Base-by-base conservation (phyloP, 1,140 invertebrate species). In the Magallana ariakensis region DNA sequence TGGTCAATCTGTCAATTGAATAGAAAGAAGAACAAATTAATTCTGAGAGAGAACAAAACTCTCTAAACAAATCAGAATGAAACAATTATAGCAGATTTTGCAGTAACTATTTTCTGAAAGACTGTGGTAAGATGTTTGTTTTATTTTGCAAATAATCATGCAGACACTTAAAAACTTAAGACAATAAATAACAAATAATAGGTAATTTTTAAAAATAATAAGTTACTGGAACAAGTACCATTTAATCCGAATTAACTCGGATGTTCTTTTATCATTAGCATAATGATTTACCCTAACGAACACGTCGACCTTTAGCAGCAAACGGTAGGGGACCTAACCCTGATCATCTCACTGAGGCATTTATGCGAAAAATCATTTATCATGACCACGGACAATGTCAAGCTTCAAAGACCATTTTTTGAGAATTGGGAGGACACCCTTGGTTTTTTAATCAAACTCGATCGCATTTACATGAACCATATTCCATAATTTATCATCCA, bases 11-110 rank as follows among this genome's bases (percentile, higher is more conserved):
- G 66, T 75, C 26, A 33, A 26, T 26, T 75, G 10, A 26, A 75
- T n/a, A 46, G 33, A 33, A 70, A 26, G 66, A 75, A 75, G 26
- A 75, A 75, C 66, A 75, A 75, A 75, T 75, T 75, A 75, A 26
- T 9, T 13, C 15, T 60, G 9, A n/a, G 58, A n/a, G 13, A 60
- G 11, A 60, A 13, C 11, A 60, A n/a, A n/a, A 60, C n/a, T 60
- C 15, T 13, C 66, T 0, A 75, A 75, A 75, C 10, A 46, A 46
- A 46, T 46, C 33, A 0, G 3, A 46, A 46, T 46, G 33, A 46
- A 46, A 46, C 33, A 46, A 46, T n/a, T n/a, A n/a, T 4, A 46
- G 33, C 33, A 46, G 3, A 4, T 46, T 46, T 46, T 5, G 2
- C 33, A 4, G 1, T 46, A 46, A 46, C 5, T 4, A 46, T 46